phyloP scores from a whole-genome alignment of 1,140 invertebrate species.

The Gonioctena quinquepunctata region DNA sequence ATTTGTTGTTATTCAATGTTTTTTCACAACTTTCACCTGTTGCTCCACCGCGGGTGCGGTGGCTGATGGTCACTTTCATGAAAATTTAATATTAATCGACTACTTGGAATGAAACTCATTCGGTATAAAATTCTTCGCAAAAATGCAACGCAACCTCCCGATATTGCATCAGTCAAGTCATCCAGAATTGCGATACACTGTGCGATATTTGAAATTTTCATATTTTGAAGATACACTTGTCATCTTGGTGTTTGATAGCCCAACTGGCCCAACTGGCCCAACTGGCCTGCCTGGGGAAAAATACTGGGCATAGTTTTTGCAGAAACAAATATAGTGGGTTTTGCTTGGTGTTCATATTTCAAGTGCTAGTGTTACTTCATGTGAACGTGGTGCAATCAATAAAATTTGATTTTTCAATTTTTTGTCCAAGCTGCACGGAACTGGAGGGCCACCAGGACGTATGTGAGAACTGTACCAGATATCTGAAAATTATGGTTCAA shows the following conservation, averaged over 20 bases:
- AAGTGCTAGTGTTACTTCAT: not conserved
- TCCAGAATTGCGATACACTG: conserved; percentile 31
- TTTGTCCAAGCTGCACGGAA: conserved; percentile 42
- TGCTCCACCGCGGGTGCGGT: too few species aligned
- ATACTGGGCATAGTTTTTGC: too few species aligned
- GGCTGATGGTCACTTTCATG: too few species aligned
- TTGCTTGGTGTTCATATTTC: not conserved
- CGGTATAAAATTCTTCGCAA: too few species aligned
- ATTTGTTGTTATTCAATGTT: too few species aligned
- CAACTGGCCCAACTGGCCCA: conserved; percentile 18
- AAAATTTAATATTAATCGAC: too few species aligned
- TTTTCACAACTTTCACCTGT: too few species aligned
- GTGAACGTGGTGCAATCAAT: not conserved
- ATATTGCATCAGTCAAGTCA: conserved; percentile 39
- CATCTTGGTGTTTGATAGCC: conserved; percentile 34
- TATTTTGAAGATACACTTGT: conserved; percentile 34
- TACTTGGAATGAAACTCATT: too few species aligned
- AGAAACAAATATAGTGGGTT: conserved; percentile 34
- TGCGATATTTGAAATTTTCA: conserved; percentile 28
- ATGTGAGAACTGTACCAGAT: conserved; percentile 44
- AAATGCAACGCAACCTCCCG: conserved; percentile 29
- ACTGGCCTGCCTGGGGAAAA: too few species aligned
- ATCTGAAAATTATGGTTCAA: too few species aligned
- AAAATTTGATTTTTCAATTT: too few species aligned
- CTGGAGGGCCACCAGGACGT: conserved; percentile 46